Conservation (phyloP, 1,140 invertebrate species). For the Aphis gossypii region DNA sequence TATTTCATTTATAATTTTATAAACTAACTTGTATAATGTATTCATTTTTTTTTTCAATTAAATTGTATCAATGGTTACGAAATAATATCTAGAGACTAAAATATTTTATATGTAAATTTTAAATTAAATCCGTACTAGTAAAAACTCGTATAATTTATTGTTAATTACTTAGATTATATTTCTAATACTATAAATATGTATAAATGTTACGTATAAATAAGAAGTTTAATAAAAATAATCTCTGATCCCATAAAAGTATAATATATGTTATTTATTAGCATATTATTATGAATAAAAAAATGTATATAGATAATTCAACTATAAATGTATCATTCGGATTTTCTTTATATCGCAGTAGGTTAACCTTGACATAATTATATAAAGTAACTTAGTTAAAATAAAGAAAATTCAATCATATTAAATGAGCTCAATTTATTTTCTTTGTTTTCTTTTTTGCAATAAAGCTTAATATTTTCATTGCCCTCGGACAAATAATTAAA, state of each 20-base stretch:
- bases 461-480: background rate
- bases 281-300: background rate
- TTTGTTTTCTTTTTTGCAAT: background rate
- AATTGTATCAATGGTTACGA: background rate
- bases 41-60: background rate
- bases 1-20: background rate
- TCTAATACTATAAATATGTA: background rate
- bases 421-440: background rate
- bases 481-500: background rate
- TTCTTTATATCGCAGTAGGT: background rate
- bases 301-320: background rate
- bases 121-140: background rate
- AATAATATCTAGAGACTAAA: background rate
- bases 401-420: background rate
- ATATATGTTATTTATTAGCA: background rate
- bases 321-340: background rate
- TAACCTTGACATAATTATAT: background rate
- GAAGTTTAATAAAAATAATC: background rate
- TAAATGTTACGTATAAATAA: background rate
- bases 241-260: background rate
- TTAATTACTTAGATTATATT: background rate
- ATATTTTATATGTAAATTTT: background rate
- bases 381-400: background rate
- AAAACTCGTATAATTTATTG: background rate
- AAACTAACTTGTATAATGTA: background rate